Evolutionary conservation across 2,888 invertebrate genomes (phyloP).

Genomic region (Rhorus exstirpatorius): DNA sequence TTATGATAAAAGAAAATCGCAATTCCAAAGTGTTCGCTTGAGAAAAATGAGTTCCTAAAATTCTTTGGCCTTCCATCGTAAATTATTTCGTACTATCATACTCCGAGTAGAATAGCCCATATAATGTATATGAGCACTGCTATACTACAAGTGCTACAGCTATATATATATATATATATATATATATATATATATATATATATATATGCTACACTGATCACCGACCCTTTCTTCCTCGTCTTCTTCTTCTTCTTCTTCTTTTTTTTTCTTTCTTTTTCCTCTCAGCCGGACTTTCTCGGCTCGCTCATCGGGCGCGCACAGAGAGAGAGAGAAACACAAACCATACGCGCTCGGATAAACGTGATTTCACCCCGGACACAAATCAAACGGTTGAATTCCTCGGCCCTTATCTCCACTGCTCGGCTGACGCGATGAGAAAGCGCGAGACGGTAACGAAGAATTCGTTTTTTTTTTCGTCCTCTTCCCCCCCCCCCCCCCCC

Average conservation of each 20-base stretch:
- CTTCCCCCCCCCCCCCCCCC: background rate
- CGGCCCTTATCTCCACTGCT: conserved; percentile 62
- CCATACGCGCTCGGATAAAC: conserved; percentile 55
- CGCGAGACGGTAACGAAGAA: conserved; percentile 36
- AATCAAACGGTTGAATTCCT: conserved; percentile 79
- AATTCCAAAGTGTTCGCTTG: conserved; percentile 8
- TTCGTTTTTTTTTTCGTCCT: background rate
- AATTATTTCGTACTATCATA: too few species aligned
- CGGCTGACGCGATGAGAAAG: conserved; percentile 43
- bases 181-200: conserved; percentile 8
- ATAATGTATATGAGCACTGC: conserved; percentile 1
- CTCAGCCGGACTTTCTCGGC: conserved; percentile 53
- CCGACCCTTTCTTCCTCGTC: conserved; percentile 57
- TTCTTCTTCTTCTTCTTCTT: conserved; percentile 59
- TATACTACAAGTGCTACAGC: too few species aligned
- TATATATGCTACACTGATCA: conserved; percentile 17
- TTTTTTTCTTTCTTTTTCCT: conserved; percentile 34
- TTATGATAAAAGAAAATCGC: too few species aligned
- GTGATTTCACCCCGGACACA: conserved; percentile 68
- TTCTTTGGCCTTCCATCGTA: conserved; percentile 6
- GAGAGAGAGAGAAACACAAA: conserved; percentile 64
- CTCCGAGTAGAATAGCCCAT: too few species aligned
- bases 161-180: background rate
- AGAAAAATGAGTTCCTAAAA: conserved; percentile 16
- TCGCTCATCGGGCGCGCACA: conserved; percentile 39